Base-by-base conservation (phyloP, 2,113 vertebrate species). In the Lota lota region DNA sequence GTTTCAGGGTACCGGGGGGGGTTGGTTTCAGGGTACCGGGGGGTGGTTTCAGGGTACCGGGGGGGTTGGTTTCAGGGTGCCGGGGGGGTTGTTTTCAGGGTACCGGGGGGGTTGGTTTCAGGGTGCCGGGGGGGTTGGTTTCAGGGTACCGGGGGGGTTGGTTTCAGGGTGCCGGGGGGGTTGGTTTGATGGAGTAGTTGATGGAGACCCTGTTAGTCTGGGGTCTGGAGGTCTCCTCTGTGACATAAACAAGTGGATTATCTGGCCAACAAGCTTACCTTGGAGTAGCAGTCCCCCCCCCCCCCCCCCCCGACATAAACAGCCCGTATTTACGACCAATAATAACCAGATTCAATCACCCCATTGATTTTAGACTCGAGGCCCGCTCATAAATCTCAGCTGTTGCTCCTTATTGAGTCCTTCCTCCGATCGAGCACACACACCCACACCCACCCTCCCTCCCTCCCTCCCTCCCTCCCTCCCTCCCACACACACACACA, bases 321-420 rank as follows among this genome's bases (percentile, higher is more conserved):
- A 91, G 85, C 81, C 81, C 79, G 86, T 88, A 91, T 91, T 90
- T 91, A 91, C 87, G 78, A 85, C 80, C 83, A 86, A 88, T 91
- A 92, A 91, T 89, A 87, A 87, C 87, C 86, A 96, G 94, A 98
- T 98, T 96, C 96, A 98, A 97, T 98, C 95, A 97, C 91, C 91
- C 92, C 93, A 98, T 97, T 94, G 95, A 98, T 97, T 97, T 96
- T 96, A 93, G 95, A 94, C 95, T 95, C 93, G 92, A 90, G 88
- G 93, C 92, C 93, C 93, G 94, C 94, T 92, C 96, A 97, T 92
- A 92, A 88, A 96, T 96, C 85, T 95, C 94, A 94, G 93, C 94
- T 95, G 94, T 93, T 64, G 85, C 90, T 94, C 94, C 91, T 94
- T 97, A 97, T 97, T 97, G 95, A 97, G 95, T 93, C 89, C 79